phyloP scores from a whole-genome alignment of 2,113 vertebrate genomes.

The Cacatua alba region DNA sequence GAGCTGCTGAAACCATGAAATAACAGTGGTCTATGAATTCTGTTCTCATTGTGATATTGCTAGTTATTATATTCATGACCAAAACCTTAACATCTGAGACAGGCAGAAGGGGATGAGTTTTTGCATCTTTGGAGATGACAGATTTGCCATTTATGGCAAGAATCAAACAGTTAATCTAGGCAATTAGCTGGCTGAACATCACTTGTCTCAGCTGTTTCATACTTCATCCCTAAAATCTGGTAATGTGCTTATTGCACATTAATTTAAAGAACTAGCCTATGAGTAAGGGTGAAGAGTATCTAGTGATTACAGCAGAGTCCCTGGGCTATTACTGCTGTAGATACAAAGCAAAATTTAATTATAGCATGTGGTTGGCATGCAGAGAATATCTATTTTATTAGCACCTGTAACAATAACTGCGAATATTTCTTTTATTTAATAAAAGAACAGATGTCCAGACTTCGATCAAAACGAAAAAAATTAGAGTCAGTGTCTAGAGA shows the following conservation, averaged over 20 bases:
- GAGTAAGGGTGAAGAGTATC: neutral
- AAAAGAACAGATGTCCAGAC: neutral
- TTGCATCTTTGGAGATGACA: neutral
- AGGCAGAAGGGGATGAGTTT: neutral
- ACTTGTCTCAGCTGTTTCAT: neutral
- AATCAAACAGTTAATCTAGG: neutral
- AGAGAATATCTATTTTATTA: neutral
- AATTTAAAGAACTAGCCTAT: neutral
- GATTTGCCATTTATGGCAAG: neutral
- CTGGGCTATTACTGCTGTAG: neutral
- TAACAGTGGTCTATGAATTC: neutral
- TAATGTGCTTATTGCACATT: neutral
- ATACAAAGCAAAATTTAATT: neutral
- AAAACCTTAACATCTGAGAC: neutral
- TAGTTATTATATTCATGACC: neutral
- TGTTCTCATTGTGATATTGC: neutral
- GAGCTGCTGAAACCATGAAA: constrained; percentile 8
- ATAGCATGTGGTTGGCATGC: neutral
- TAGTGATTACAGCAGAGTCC: neutral
- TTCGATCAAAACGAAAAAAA: neutral
- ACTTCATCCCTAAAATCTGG: neutral
- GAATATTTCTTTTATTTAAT: neutral
- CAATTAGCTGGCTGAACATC: neutral
- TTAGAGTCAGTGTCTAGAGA: neutral
- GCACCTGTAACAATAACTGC: neutral